Evolutionary conservation across 2,113 vertebrate genomes (phyloP), one percentile per base, ranked within the genome.

Genomic region (Azemiops feae): DNA sequence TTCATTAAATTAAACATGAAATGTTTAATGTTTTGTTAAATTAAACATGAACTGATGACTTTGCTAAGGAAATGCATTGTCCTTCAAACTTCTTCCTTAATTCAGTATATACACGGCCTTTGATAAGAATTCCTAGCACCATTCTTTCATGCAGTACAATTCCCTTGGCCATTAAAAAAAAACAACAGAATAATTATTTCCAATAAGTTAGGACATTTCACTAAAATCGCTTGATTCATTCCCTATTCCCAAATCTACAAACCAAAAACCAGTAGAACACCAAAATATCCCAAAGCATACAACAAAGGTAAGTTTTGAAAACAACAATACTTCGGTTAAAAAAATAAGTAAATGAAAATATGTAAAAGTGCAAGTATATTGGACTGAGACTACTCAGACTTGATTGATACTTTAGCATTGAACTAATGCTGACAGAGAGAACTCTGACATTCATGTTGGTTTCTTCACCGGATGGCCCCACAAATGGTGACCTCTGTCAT

Each of bases 1-100:
- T 97, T 95, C 96, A 96, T 98, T 97, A 97, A 97, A 97, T 98
- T 97, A 98, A 97, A 98, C 96, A 97, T 96, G 97, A 97, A 97
- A 97, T 97, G 96, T 97, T 97, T 95, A 96, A 97, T 97, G 96
- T 97, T 97, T 97, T 97, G 91, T 96, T 97, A 95, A 98, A 98
- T 98, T 97, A 98, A 98, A 98, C 96, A 98, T 97, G 95, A 97
- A 97, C 95, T 89, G 45, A 52, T 96, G 96, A 96, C 96, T 97
- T 95, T 97, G 96, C 39, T 95, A 96, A 95, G 94, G 95, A 94
- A 97, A 96, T 95, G 97, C 93, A 94, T 92, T 2, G 93, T 96
- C 96, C 95, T 97, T 95, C 96, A 88, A 87, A 95, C 96, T 97
- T 95, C 94, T 97, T 90, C 57, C 94, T 90, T 5, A 91, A 95